Evolutionary conservation across 2,797 vertebrate genomes (phyloP).

Genomic region (Dermochelys coriacea): DNA sequence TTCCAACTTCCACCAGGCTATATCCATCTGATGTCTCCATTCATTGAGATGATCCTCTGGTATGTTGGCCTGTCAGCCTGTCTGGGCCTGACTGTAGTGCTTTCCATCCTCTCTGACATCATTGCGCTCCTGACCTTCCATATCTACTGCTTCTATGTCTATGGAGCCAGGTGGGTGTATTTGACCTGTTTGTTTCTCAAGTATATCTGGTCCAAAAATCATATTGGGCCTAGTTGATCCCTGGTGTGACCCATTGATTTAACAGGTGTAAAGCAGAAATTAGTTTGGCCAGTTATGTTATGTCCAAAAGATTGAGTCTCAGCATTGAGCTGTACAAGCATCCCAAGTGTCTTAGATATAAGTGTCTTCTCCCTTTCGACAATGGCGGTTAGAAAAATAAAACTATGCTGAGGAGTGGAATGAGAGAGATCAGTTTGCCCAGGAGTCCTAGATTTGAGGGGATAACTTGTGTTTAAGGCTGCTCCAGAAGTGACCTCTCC

Average conservation of each 20-base stretch:
- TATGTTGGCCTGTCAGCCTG: constrained; percentile 94
- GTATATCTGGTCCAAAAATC: not conserved
- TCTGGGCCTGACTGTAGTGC: constrained; percentile 92
- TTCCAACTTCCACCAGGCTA: constrained; percentile 85
- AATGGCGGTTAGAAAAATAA: constrained; percentile 8
- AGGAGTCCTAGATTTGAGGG: not conserved
- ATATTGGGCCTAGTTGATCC: not conserved
- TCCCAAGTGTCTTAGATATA: not conserved
- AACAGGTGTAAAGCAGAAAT: not conserved
- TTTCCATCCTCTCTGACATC: constrained; percentile 96
- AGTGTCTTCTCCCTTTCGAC: not conserved
- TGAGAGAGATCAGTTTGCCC: not conserved
- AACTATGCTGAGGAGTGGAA: not conserved
- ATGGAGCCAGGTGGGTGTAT: constrained; percentile 91
- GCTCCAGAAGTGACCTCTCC: not conserved
- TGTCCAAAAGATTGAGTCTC: not conserved
- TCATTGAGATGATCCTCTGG: constrained; percentile 96
- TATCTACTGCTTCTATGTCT: constrained; percentile 99
- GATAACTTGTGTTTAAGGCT: not conserved
- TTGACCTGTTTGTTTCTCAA: not conserved
- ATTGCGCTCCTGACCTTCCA: constrained; percentile 96
- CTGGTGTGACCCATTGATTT: not conserved
- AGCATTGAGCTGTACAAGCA: not conserved
- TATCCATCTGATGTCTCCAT: constrained; percentile 96
- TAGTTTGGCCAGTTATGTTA: not conserved